Conservation (phyloP, 2,888 invertebrate species). For the Pardosa pseudoannulata region DNA sequence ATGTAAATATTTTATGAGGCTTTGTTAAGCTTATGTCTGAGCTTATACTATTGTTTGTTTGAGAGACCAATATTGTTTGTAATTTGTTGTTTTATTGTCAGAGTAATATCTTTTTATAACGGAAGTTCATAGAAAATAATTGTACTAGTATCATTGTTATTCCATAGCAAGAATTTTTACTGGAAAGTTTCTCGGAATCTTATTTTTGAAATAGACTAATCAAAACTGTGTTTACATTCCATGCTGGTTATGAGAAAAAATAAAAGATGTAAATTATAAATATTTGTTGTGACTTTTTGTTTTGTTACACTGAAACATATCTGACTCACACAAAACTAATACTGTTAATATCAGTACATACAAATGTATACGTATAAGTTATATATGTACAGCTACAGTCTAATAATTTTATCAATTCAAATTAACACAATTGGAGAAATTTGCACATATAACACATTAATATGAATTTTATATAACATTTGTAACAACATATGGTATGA, state of each 20-base stretch:
- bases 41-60: conserved; percentile 15
- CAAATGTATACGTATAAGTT: no score
- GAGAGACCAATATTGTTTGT: neutral
- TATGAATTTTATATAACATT: no score
- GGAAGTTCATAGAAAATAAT: neutral
- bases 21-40: neutral
- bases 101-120: neutral
- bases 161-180: neutral
- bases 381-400: no score
- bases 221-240: neutral
- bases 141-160: neutral
- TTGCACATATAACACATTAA: no score
- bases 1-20: conserved; percentile 14
- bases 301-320: no score
- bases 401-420: no score
- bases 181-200: neutral
- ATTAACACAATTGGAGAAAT: no score
- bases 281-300: neutral
- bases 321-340: no score
- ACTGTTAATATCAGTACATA: no score
- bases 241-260: neutral
- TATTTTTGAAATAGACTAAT: neutral
- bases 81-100: neutral
- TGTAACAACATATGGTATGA: no score
- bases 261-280: neutral